Base-by-base conservation (phyloP, 1,140 invertebrate genomes). In the Zophobas morio region DNA sequence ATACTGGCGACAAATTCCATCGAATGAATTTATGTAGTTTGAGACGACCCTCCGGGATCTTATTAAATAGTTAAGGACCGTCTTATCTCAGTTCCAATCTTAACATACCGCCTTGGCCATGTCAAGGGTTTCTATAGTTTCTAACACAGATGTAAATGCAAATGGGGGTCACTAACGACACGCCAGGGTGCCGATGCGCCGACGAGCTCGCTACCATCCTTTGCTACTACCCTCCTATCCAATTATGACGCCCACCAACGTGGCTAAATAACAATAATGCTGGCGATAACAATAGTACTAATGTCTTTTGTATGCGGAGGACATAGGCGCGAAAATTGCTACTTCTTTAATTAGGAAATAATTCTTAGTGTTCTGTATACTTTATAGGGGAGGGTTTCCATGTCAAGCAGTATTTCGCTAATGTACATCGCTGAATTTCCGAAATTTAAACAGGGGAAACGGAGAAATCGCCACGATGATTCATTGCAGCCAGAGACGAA, bases 61-160 rank as follows among this genome's bases (percentile, higher is more conserved):
- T 78, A 80, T 80, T 80, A 80, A 80, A 78, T 66, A 78, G 79
- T 80, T 80, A 74, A 80, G 74, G 70, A 80, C 73, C 77, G 51
- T 78, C 79, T 74, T 80, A 80, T 78, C 79, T 57, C 42, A 78
- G 74, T 78, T 78, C 75, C 77, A 63, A 80, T 80, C 76, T 78
- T 76, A 74, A 78, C 77, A 80, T 60, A 80, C 79, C 79, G 79
- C 79, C 79, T 80, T 80, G 79, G 79, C 77, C 79, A 76, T 80
- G 79, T 80, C 79, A 72, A 78, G 79, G 74, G 77, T 76, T 78
- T 78, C 79, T 70, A 78, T 78, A 80, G 78, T 77, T 78, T 78
- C 79, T 66, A 77, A 76, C 76, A 78, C 79, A 78, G 74, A 74
- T 80, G 79, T 78, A 80, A 80, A 80, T 80, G 79, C 79, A 80